Evolutionary conservation across 1,140 invertebrate species (phyloP), one percentile per base, ranked within the genome.

Genomic region (Hylaeus anthracinus): DNA sequence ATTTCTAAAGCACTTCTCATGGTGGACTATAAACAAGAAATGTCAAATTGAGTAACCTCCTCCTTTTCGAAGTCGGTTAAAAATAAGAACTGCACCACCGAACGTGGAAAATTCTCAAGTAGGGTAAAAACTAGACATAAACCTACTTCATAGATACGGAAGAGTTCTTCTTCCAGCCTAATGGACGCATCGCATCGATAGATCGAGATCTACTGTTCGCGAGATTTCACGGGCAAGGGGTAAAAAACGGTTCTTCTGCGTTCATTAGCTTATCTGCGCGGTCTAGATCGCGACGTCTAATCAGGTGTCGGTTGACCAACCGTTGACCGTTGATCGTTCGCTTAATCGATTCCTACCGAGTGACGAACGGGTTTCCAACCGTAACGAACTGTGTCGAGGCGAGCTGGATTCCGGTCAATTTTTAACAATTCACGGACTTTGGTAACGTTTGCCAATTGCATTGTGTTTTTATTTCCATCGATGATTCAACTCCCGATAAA

Each of bases 321-420:
- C 61, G 56, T 26, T 26, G 26, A 26, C 26, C 26, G 26, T 26
- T 60, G 81, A 72, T 78, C 55, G 60, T n/a, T 58, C 51, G 85
- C 26, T 73, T 84, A 84, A 87, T 86, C 69, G 61, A 84, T 77
- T 81, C 67, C 51, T 87, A 84, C 81, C 70, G 71, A 72, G 48
- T 55, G 77, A 83, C 64, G 10, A 83, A 82, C 63, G 74, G 67
- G 74, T 70, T 79, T 79, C 72, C 51, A 55, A 81, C 61, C 37
- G 79, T 37, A 45, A 15, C 39, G 67, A 60, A 70, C 53, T 26
- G 63, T 81, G 84, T 87, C 86, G 73, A 78, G 86, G 85, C 58
- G 76, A 86, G 65, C 79, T 61, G 72, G 78, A 86, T 79, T 78
- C 83, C 73, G n/a, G 2, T 1, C 10, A 10, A 58, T 72, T 73